Base-by-base conservation (phyloP, 2,797 vertebrate species). In the Cheracebus regulus region DNA sequence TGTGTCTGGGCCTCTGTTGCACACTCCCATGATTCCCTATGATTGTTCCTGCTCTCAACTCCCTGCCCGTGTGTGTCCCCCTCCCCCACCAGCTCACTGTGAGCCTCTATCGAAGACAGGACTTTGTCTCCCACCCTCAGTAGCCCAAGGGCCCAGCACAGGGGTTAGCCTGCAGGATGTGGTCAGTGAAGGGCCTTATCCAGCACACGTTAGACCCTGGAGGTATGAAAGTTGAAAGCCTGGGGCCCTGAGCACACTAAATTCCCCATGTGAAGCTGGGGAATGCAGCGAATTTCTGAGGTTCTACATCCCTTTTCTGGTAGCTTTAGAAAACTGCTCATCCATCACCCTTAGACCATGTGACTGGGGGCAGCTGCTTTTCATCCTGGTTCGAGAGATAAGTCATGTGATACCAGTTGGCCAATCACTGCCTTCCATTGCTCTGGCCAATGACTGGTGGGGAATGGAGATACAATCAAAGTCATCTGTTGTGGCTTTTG, bases 41-140 rank as follows among this genome's bases (percentile, higher is more conserved):
- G 52, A 14, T 33, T 4, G 12, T 11, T 9, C 36, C 17, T 33
- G 67, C 50, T 50, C 9, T 9, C 12, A 57, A 7, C 55, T 17
- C 30, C 7, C 41, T 3, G 24, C 26, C 22, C 15, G n/a, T 33
- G 33, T 39, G 3, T 13, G 36, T 6, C 58, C 20, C 39, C 30
- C 17, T 11, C n/a, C 28, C 44, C 44, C 7, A 7, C 44, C 5
- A 1, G 1, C 36, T 9, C 22, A 5, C 91, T 3, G 44, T 30
- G 58, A 24, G 28, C 24, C 9, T n/a, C 5, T 20, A 4, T 55
- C 0, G 0, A 24, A 10, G 30, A 3, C 57, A 1, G 55, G 57
- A 24, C 75, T 36, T n/a, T 11, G 36, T 19, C 24, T 46, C 39
- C 78, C 26, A 20, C 9, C 12, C 7, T 41, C n/a, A 26, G 79